phyloP scores from a whole-genome alignment of 2,888 invertebrate genomes.

The Anticlea derivata region DNA sequence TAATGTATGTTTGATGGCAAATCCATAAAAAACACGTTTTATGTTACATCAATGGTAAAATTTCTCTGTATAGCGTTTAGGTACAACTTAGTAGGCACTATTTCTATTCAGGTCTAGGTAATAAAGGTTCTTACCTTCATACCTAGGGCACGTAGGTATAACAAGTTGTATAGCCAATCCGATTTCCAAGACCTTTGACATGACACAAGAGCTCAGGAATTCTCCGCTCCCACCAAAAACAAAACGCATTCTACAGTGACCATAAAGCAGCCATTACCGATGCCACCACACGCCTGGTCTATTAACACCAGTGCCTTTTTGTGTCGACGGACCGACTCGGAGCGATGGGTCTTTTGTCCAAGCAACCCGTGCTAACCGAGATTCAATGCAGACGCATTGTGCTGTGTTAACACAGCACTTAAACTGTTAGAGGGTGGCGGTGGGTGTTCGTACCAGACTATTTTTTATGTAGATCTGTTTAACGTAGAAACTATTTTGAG shows the following conservation, averaged over 20 bases:
- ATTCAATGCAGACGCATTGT: conserved; percentile 55
- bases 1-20: no score
- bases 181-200: neutral
- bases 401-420: conserved; percentile 69
- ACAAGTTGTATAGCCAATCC: neutral
- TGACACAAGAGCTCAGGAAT: neutral
- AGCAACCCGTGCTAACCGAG: conserved; percentile 59
- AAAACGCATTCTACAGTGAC: conserved; percentile 17
- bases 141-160: no score
- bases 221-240: conserved; percentile 12
- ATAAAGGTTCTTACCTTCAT: no score
- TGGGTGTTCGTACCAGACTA: conserved; percentile 50
- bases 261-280: conserved; percentile 43
- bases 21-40: no score
- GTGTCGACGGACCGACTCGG: conserved; percentile 23
- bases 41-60: no score
- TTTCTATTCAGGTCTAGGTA: no score
- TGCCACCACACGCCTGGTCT: conserved; percentile 57
- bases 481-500: neutral
- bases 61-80: no score
- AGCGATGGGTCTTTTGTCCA: conserved; percentile 56
- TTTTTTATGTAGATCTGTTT: conserved; percentile 11
- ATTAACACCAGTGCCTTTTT: conserved; percentile 61
- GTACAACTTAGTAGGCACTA: no score
- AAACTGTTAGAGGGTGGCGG: conserved; percentile 66